phyloP scores from a whole-genome alignment of 2,113 vertebrate genomes.

The Tringa solitaria region DNA sequence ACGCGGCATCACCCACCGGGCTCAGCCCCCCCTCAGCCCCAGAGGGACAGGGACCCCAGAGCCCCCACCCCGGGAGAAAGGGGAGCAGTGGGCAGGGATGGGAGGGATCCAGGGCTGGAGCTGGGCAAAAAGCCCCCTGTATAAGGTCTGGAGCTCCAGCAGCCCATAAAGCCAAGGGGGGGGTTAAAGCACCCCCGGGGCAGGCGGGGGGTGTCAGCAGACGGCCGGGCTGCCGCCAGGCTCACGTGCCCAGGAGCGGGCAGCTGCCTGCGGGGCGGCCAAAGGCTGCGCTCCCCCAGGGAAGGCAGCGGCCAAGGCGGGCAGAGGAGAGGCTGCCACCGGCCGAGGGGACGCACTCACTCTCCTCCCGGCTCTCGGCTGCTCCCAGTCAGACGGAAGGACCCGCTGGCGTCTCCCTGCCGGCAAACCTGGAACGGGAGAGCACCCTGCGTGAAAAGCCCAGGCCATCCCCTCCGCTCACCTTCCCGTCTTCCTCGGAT shows the following conservation, averaged over 20 bases:
- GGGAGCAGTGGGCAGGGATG: neutral
- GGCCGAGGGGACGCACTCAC: neutral
- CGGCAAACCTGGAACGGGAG: constrained; percentile 7
- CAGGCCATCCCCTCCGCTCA: neutral
- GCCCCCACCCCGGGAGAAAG: too few relatives aligned
- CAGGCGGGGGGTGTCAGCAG: neutral
- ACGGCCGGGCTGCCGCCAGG: neutral
- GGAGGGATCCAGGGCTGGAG: neutral
- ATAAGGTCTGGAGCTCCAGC: neutral
- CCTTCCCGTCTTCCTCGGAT: accelerated
- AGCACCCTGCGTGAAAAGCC: neutral
- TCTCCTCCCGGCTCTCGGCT: neutral
- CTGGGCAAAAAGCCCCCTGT: accelerated
- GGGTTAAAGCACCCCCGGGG: neutral
- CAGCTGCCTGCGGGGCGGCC: neutral
- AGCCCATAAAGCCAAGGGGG: accelerated
- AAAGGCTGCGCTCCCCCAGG: neutral
- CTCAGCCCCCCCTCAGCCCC: neutral
- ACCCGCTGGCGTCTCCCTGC: neutral
- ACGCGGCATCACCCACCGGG: neutral
- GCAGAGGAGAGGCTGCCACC: neutral
- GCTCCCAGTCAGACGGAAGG: neutral
- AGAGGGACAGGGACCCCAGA: neutral
- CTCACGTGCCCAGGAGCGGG: neutral
- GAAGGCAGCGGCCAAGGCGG: neutral